Evolutionary conservation across 2,888 invertebrate genomes (phyloP), one percentile per base, ranked within the genome.

Genomic region (Latheticus oryzae): DNA sequence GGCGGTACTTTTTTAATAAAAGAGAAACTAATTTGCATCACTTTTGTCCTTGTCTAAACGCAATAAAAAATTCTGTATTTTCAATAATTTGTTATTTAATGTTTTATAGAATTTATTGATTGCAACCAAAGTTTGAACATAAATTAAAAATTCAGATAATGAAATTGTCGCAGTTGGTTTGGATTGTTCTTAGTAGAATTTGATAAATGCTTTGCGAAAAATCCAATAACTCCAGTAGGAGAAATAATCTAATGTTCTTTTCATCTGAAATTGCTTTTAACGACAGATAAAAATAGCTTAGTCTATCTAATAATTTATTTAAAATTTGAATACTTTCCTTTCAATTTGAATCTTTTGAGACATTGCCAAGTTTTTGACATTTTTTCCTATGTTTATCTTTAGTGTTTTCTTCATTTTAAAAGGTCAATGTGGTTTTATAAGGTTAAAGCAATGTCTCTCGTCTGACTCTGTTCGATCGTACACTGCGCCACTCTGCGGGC

Each of bases 401-500:
- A n/a, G n/a, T n/a, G n/a, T n/a, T n/a, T n/a, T n/a, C n/a, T n/a
- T n/a, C n/a, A n/a, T n/a, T n/a, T n/a, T n/a, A n/a, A 54, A 50
- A 62, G 62, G 43, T 61, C 42, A 56, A 33, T 48, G 19, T 19
- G 17, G 40, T 60, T 50, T 60, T 47, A 58, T 58, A 61, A 59
- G 63, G 61, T 64, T 62, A 59, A 62, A 60, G 51, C n/a, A 30
- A 47, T 55, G 40, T 42, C 42, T 48, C 37, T 52, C 45, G 51
- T 61, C 60, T 51, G 43, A 54, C 53, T 43, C 38, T 37, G 60
- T 63, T 66, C 64, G 64, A 64, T 66, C 63, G 66, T 32, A 58
- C 45, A 63, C 65, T 66, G 68, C 68, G 66, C 62, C 66, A 66
- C 65, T 66, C 61, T 68, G 67, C 67, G 65, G 67, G 50, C 50